Conservation (phyloP, 2,797 vertebrate species). For the Enteromius viviparus region DNA sequence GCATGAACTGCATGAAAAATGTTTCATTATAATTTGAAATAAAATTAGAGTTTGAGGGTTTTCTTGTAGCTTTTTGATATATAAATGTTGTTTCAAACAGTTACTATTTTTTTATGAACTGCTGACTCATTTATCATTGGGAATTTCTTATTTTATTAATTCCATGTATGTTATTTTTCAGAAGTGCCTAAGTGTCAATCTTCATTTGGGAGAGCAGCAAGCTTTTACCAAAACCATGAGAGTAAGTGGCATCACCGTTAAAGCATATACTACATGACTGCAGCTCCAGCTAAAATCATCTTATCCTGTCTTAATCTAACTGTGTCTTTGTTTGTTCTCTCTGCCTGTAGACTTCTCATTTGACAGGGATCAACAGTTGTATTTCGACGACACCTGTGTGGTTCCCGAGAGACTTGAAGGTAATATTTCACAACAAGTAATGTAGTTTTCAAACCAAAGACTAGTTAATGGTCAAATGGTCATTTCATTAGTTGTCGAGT, state of each 20-base stretch:
- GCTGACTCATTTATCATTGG: background rate
- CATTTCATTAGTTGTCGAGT: background rate
- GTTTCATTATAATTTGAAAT: background rate
- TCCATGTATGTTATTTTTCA: conserved; percentile 71
- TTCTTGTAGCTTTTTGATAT: too few species aligned
- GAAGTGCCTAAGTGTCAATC: conserved; percentile 99
- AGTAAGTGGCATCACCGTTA: conserved; percentile 76
- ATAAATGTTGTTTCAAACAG: too few species aligned
- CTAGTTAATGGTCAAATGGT: background rate
- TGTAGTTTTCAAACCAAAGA: background rate
- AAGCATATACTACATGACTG: background rate
- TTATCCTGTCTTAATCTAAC: background rate
- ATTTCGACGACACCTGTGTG: conserved; percentile 93
- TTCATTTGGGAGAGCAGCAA: conserved; percentile 85
- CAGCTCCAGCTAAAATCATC: background rate
- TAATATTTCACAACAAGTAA: conserved; percentile 64
- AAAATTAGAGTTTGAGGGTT: background rate
- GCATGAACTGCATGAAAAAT: background rate
- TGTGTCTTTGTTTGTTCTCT: background rate
- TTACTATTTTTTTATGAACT: background rate
- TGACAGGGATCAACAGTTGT: conserved; percentile 89
- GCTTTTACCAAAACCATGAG: conserved; percentile 89
- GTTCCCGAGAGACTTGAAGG: conserved; percentile 93
- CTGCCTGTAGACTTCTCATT: conserved; percentile 84
- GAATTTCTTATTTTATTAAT: background rate